phyloP scores from a whole-genome alignment of 2,113 vertebrate genomes.

The Mugil cephalus region DNA sequence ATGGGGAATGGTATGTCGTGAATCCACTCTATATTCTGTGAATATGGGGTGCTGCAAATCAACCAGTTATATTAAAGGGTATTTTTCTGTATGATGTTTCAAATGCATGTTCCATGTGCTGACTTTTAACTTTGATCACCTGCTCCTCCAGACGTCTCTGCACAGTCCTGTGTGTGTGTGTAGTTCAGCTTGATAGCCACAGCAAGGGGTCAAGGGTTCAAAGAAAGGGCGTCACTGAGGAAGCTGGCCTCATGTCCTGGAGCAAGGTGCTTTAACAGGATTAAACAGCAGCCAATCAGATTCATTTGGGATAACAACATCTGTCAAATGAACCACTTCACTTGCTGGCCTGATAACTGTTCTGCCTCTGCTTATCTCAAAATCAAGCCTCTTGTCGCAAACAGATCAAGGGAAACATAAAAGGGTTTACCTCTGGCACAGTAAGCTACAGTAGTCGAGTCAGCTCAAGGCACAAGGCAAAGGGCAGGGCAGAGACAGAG shows the following conservation, averaged over 20 bases:
- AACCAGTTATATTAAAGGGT: too few relatives aligned
- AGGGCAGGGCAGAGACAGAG: conserved; percentile 60
- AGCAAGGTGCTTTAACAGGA: conserved; percentile 79
- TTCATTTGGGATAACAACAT: conserved; percentile 78
- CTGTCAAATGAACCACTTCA: conserved; percentile 78
- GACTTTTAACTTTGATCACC: too few relatives aligned
- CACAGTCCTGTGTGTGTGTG: too few relatives aligned
- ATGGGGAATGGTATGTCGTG: too few relatives aligned
- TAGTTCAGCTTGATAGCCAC: conserved; percentile 6
- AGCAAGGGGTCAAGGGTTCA: conserved; percentile 66
- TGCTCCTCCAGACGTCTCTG: too few relatives aligned
- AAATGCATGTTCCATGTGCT: too few relatives aligned
- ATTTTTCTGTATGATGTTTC: too few relatives aligned
- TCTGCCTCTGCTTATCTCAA: conserved; percentile 66
- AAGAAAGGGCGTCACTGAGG: conserved; percentile 55
- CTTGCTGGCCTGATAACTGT: conserved; percentile 53
- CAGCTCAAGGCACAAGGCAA: conserved; percentile 52
- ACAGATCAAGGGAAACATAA: conserved; percentile 66
- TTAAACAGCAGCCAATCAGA: conserved; percentile 76
- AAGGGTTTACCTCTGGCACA: conserved; percentile 71
- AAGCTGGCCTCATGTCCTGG: conserved; percentile 63
- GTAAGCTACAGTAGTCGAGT: conserved; percentile 41
- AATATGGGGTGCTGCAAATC: too few relatives aligned
- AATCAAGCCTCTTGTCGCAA: conserved; percentile 65
- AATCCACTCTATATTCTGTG: too few relatives aligned